Evolutionary conservation across 2,797 vertebrate species (phyloP).

Genomic region (Leptoclinus maculatus): DNA sequence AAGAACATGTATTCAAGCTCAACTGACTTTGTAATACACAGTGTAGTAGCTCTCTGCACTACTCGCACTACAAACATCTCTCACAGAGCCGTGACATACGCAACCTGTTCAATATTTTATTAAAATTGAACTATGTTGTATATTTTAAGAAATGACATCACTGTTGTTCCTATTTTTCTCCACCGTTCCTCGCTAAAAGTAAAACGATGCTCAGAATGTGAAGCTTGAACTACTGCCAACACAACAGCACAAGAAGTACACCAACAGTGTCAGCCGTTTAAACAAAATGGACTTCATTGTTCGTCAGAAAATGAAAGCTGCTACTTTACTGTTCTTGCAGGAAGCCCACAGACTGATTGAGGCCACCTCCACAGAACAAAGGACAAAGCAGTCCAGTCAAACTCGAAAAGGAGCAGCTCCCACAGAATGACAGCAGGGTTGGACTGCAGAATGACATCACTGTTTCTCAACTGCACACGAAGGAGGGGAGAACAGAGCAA

Average conservation of each 20-base stretch:
- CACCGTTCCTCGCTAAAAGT: neutral
- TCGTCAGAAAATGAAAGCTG: conserved; percentile 11
- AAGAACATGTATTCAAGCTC: neutral
- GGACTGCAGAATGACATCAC: conserved; percentile 76
- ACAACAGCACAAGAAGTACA: neutral
- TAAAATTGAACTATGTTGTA: neutral
- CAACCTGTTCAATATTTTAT: neutral
- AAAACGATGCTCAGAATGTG: neutral
- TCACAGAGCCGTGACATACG: conserved; percentile 12
- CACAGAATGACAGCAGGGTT: conserved; percentile 56
- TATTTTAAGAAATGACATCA: neutral
- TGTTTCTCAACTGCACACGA: conserved; percentile 36
- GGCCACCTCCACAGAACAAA: conserved; percentile 62
- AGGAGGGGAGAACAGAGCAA: conserved; percentile 46
- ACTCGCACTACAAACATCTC: conserved; percentile 11
- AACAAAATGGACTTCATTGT: conserved; percentile 35
- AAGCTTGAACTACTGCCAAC: neutral
- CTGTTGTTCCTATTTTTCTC: neutral
- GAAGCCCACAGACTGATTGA: conserved; percentile 41
- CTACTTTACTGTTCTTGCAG: conserved; percentile 25
- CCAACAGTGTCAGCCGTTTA: neutral
- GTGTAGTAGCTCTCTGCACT: neutral
- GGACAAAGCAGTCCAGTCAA: conserved; percentile 65
- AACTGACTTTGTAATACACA: neutral
- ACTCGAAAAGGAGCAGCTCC: conserved; percentile 59